A percentile compares a stretch with the other conserved stretches of the same genome.
phyloP scores from a whole-genome alignment of 2,797 vertebrate species.

The Margarornis squamiger region DNA sequence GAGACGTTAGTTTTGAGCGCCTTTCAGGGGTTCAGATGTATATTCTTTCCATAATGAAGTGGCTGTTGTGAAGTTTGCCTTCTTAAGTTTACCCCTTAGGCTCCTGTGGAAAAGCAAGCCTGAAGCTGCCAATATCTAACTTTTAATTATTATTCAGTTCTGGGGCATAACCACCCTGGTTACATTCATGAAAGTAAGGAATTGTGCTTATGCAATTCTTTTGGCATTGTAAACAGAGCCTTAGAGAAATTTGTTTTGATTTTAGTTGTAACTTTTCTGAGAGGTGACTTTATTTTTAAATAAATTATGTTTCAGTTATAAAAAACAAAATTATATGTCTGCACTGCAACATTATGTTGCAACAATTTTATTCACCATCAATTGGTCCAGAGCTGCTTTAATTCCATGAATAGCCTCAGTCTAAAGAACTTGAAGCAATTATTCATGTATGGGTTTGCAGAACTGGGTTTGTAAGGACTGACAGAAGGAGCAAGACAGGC shows the following conservation, averaged over 20 bases:
- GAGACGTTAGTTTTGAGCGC: neutral
- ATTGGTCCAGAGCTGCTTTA: neutral
- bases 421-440: neutral
- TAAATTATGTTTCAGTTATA: neutral
- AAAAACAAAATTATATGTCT: neutral
- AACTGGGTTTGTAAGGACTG: neutral
- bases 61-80: slow-evolving; percentile 46
- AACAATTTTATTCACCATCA: neutral
- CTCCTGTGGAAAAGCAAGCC: slow-evolving; percentile 43
- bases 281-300: rapidly evolving
- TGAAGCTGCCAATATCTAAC: slow-evolving; percentile 55
- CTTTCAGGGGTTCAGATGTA: neutral
- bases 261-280: neutral
- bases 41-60: neutral
- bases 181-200: slow-evolving; percentile 48
- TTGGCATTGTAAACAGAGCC: slow-evolving; percentile 26
- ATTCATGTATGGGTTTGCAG: neutral
- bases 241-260: slow-evolving; percentile 29
- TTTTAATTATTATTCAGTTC: slow-evolving; percentile 63
- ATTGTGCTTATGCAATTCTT: neutral
- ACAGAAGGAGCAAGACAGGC: neutral
- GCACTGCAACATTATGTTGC: neutral
- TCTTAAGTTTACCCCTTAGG: slow-evolving; percentile 49
- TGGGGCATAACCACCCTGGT: slow-evolving; percentile 54
- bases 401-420: neutral